Evolutionary conservation across 2,888 invertebrate species (phyloP).

Genomic region (Rhynchonema sp.): DNA sequence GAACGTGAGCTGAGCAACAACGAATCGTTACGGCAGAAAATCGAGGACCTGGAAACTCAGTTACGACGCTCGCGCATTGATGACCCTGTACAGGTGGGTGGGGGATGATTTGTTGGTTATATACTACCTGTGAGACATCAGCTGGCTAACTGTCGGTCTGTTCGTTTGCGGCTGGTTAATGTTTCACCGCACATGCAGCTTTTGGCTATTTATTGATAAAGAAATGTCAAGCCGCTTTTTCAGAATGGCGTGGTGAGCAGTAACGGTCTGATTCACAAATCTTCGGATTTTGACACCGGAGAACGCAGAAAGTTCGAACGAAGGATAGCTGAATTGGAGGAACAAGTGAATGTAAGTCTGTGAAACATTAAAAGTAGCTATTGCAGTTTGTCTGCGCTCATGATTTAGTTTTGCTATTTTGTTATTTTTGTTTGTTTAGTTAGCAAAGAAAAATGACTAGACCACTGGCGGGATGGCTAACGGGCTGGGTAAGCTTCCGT

Average conservation of each 20-base stretch:
- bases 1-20: conserved; percentile 19
- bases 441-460: no score
- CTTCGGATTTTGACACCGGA: conserved; percentile 10
- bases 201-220: not conserved
- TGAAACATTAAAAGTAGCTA: no score
- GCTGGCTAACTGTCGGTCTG: no score
- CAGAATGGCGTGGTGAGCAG: not conserved
- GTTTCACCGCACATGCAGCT: not conserved
- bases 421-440: no score
- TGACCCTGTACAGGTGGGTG: no score
- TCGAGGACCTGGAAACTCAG: conserved; percentile 14
- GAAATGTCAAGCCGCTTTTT: not conserved
- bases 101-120: no score
- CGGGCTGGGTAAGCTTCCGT: no score
- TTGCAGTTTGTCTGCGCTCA: no score
- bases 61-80: conserved; percentile 6
- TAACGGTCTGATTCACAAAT: not conserved
- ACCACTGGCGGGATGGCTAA: no score
- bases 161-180: no score
- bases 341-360: conserved; percentile 12
- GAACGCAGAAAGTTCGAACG: conserved; percentile 19
- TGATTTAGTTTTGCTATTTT: no score
- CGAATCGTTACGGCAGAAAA: conserved; percentile 14
- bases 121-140: no score
- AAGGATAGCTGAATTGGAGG: conserved; percentile 17